Evolutionary conservation across 2,888 invertebrate genomes (phyloP).

Genomic region (Cyrtodaria siliqua): DNA sequence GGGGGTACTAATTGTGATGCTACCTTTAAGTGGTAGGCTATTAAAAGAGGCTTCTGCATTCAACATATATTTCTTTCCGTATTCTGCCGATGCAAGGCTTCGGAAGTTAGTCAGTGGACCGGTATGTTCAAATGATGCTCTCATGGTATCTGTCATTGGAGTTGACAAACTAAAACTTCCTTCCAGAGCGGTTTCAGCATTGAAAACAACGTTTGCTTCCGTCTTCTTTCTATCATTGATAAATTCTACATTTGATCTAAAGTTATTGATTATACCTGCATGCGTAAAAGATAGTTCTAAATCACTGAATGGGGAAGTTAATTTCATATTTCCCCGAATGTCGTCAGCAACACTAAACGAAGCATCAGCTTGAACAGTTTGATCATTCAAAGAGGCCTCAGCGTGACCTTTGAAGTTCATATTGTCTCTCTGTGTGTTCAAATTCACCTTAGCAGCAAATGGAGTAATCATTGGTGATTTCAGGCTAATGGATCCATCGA

Average conservation of each 20-base stretch:
- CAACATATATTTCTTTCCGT: slow-evolving; percentile 12
- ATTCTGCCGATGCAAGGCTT: not conserved
- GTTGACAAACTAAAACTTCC: slow-evolving; percentile 9
- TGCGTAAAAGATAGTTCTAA: not conserved
- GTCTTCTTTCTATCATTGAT: slow-evolving; percentile 33
- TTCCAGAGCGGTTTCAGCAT: slow-evolving; percentile 12
- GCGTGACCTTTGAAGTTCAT: slow-evolving; percentile 31
- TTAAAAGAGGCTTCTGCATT: slow-evolving; percentile 16
- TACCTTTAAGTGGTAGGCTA: slow-evolving; percentile 3
- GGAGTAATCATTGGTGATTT: too few relatives aligned
- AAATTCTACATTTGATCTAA: slow-evolving; percentile 28
- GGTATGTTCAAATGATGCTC: slow-evolving; percentile 40
- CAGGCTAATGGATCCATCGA: too few relatives aligned
- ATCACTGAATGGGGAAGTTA: not conserved
- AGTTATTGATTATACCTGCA: slow-evolving; percentile 16
- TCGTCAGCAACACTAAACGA: slow-evolving; percentile 14
- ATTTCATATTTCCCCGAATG: not conserved
- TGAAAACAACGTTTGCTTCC: slow-evolving; percentile 46
- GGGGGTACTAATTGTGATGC: not conserved
- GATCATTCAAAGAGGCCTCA: slow-evolving; percentile 22
- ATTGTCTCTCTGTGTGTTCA: too few relatives aligned
- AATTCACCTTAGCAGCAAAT: too few relatives aligned
- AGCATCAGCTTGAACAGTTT: slow-evolving; percentile 56
- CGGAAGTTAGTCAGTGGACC: slow-evolving; percentile 44
- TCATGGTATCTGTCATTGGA: slow-evolving; percentile 3